Evolutionary conservation across 2,113 vertebrate genomes (phyloP), one percentile per base, ranked within the genome.

Genomic region (Craseonycteris thonglongyai): DNA sequence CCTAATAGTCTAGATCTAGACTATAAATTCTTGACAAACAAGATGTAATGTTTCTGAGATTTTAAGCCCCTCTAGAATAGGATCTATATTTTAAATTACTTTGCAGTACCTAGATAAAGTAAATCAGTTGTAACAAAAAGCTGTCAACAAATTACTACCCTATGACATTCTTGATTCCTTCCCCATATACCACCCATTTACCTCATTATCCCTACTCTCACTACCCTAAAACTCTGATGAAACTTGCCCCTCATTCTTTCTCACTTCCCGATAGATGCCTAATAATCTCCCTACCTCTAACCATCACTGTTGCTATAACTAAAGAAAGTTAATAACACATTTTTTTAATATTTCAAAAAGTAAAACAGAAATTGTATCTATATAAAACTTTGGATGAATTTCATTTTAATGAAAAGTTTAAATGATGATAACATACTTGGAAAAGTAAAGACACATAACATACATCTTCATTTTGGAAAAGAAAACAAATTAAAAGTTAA

Each of bases 401-500:
- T 85, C 76, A 72, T 76, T 71, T 47, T 85, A 90, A 85, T 74
- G 18, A 90, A 90, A 84, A 40, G 33, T 80, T 13, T 51, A 51
- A 51, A 5, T 15, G 49, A 14, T 5, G 18, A 51, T 65, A 88
- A 88, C 10, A 79, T 38, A 88, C 61, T 38, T 68, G 28, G 18
- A 87, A 90, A 79, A 81, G 2, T 82, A 33, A 86, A 95, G 78
- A 87, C 0, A 88, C 10, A 5, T 42, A 84, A 59, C 18, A 38
- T 51, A 24, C n/a, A 74, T n/a, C 45, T 69, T 80, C 59, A 45
- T 49, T 51, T 82, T 78, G 19, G 5, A 91, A 95, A 95, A 85
- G 38, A 95, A 95, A 90, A 78, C 33, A 94, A 84, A 88, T 58
- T 45, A 80, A 8, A 47, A 19, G 21, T 9, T 81, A 84, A 93